Conservation (phyloP, 2,113 vertebrate genomes). For the Lamprologus speciosus region DNA sequence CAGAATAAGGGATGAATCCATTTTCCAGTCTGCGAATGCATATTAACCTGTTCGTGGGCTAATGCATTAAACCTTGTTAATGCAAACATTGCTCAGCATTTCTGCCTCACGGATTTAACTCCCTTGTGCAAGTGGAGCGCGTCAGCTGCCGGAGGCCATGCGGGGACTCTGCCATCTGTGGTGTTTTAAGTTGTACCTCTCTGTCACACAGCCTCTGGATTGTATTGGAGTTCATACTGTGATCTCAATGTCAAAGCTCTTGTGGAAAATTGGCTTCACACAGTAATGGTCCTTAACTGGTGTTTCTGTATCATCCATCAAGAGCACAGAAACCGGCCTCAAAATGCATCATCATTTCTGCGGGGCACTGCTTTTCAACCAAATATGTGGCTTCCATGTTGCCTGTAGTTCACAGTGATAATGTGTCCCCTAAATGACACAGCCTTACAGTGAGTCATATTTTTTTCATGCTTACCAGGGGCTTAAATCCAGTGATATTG, state of each 20-base stretch:
- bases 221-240: neutral
- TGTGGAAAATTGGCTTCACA: constrained; percentile 30
- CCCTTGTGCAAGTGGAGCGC: neutral
- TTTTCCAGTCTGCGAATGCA: neutral
- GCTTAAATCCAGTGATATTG: neutral
- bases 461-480: neutral
- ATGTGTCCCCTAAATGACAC: neutral
- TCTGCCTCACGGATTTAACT: neutral
- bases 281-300: constrained; percentile 3
- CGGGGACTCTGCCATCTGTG: neutral
- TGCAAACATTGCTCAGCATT: constrained; percentile 22
- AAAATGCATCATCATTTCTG: constrained; percentile 5
- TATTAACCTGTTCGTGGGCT: neutral
- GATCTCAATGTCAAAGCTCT: constrained; percentile 33
- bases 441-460: neutral
- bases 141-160: neutral
- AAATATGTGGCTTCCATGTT: neutral
- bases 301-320: constrained; percentile 23
- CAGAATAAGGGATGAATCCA: neutral
- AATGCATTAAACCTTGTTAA: constrained; percentile 10
- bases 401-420: neutral
- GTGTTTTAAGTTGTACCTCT: neutral
- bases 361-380: neutral
- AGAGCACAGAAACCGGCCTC: neutral
- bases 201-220: neutral